These are phyloP conservation scores for Peromyscus eremicus DNA, from an alignment of 2,797 vertebrate species.

Conservation along the genomic window DNA sequence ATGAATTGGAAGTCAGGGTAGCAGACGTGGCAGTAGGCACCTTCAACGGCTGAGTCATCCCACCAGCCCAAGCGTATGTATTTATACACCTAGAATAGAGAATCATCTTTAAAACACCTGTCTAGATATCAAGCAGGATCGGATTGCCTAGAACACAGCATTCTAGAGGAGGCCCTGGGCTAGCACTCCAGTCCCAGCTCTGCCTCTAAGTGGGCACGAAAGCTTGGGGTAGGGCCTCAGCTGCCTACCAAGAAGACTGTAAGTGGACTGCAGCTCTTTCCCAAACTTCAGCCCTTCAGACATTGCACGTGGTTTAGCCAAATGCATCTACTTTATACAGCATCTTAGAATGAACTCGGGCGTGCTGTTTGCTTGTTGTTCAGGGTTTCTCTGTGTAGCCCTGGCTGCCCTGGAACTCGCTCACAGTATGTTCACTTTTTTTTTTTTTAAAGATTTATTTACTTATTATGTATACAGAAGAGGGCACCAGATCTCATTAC, in stretches of 20 bases:
- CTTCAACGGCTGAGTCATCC: background rate
- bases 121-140: background rate
- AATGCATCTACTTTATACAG: slow-evolving; percentile 5
- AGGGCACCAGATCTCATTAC: too few species aligned
- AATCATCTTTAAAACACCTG: background rate
- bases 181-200: background rate
- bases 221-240: background rate
- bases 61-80: background rate
- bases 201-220: background rate
- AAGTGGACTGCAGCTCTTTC: background rate
- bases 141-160: background rate
- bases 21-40: background rate
- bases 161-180: background rate
- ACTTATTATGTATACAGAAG: too few species aligned
- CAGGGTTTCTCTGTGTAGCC: background rate
- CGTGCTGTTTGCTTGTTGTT: background rate
- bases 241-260: background rate
- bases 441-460: too few species aligned
- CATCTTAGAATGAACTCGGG: background rate
- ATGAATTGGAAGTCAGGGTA: background rate
- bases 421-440: slow-evolving; percentile 16
- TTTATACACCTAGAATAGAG: background rate
- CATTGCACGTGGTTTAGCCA: background rate
- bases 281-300: background rate
- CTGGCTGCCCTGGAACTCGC: background rate